Percentiles rank a stretch among this genome's conserved stretches.
phyloP scores from a whole-genome alignment of 2,888 invertebrate species.

The Noctua pronuba region DNA sequence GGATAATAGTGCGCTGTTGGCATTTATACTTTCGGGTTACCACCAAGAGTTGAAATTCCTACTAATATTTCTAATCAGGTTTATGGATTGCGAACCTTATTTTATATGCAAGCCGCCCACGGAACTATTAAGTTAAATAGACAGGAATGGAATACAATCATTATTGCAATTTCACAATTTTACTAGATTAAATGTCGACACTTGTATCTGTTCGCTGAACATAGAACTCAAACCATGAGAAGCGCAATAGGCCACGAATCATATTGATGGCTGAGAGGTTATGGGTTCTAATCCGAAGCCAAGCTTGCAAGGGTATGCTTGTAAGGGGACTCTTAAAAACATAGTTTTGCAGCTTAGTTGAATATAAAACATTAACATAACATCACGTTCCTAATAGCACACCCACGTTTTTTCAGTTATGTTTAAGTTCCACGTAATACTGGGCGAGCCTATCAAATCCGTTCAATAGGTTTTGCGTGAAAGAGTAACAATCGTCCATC shows the following conservation, averaged over 20 bases:
- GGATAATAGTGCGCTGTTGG: neutral
- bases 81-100: neutral
- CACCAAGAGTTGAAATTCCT: neutral
- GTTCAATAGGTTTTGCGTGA: neutral
- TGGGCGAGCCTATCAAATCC: neutral
- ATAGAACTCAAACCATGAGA: neutral
- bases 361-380: neutral
- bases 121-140: neutral
- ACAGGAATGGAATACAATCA: neutral
- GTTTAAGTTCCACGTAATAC: no score
- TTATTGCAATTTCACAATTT: conserved; percentile 29
- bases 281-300: neutral
- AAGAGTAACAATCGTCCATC: neutral
- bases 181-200: neutral
- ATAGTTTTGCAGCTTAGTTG: neutral
- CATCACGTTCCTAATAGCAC: no score
- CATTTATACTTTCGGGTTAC: neutral
- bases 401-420: no score
- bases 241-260: neutral
- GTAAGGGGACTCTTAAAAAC: neutral
- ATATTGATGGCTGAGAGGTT: neutral
- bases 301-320: neutral
- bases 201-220: neutral
- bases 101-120: conserved; percentile 1
- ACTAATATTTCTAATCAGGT: no score